Conservation (phyloP, 2,113 vertebrate genomes). For the Agapornis roseicollis region DNA sequence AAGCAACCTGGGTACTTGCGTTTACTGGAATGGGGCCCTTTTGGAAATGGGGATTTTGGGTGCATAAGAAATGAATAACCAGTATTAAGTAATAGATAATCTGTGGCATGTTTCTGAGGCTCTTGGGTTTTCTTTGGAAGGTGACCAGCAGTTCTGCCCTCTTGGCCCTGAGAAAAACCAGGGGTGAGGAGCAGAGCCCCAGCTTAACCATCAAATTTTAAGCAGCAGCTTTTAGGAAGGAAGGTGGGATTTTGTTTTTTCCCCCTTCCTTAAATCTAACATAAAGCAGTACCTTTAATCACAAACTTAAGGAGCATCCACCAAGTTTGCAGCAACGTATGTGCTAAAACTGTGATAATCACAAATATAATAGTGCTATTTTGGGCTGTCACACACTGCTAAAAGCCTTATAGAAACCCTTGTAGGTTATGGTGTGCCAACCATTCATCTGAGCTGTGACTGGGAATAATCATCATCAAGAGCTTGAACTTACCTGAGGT, state of each 20-base stretch:
- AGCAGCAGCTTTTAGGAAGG: background rate
- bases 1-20: background rate
- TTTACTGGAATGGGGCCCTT: background rate
- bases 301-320: background rate
- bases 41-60: background rate
- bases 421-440: background rate
- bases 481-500: conserved; percentile 78
- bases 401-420: background rate
- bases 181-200: background rate
- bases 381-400: background rate
- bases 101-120: background rate
- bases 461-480: fast-evolving
- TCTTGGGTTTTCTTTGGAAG: background rate
- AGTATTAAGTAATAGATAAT: background rate
- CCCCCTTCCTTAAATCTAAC: background rate
- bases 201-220: background rate
- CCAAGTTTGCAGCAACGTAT: background rate
- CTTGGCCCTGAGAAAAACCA: background rate
- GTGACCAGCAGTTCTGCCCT: background rate
- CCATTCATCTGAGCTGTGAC: background rate
- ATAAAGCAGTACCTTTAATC: background rate
- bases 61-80: background rate
- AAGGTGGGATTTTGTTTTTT: background rate
- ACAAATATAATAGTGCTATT: background rate
- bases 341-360: background rate